phyloP scores from a whole-genome alignment of 2,888 invertebrate genomes.

The Apomyelois bistriatella region DNA sequence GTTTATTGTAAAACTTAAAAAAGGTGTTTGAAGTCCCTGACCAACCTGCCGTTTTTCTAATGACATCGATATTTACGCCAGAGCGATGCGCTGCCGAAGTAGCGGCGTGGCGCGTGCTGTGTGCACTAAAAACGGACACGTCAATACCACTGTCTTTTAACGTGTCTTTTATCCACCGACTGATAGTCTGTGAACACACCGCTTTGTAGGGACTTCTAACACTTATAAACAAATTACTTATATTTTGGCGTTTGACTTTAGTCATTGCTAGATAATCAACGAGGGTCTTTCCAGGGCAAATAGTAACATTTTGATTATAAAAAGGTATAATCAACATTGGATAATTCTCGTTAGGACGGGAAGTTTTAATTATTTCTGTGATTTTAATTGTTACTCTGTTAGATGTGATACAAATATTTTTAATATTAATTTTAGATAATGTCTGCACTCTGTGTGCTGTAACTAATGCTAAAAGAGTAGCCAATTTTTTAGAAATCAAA shows the following conservation, averaged over 20 bases:
- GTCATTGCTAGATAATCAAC: too few relatives aligned
- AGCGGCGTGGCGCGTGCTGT: conserved; percentile 25
- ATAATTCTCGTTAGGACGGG: conserved; percentile 12
- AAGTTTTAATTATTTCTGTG: conserved; percentile 23
- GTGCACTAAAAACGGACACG: conserved; percentile 19
- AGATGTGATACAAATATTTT: too few relatives aligned
- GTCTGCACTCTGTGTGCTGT: conserved; percentile 26
- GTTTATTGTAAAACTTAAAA: conserved; percentile 16
- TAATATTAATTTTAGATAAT: conserved; percentile 20
- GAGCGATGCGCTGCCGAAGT: conserved; percentile 20
- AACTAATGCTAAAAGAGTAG: conserved; percentile 14
- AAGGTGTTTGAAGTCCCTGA: conserved; percentile 16
- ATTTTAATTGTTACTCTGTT: conserved; percentile 17
- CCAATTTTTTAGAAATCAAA: conserved; percentile 10
- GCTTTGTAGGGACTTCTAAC: conserved; percentile 14
- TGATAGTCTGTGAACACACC: conserved; percentile 17
- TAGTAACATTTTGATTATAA: conserved; percentile 17
- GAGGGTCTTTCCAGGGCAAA: conserved; percentile 19
- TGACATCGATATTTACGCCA: conserved; percentile 15
- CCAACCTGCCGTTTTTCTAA: conserved; percentile 22
- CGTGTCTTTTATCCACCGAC: conserved; percentile 20
- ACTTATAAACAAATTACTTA: conserved; percentile 15
- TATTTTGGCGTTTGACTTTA: conserved; percentile 1
- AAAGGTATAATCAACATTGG: conserved; percentile 22
- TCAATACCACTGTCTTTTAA: conserved; percentile 17